phyloP scores from a whole-genome alignment of 2,113 vertebrate species.

The Sardina pilchardus region DNA sequence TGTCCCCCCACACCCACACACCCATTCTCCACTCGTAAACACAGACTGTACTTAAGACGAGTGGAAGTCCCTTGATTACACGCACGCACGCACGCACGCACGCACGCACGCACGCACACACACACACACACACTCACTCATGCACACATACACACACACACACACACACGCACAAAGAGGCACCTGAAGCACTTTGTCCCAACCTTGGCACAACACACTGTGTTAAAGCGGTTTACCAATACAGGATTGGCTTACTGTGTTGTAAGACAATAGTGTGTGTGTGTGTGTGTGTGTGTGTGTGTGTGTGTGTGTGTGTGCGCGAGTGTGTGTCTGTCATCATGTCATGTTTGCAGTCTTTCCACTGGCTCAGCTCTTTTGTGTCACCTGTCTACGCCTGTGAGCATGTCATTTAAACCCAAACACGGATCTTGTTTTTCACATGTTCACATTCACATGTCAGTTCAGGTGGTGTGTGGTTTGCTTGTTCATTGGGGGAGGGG shows the following conservation, averaged over 20 bases:
- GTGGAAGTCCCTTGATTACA: background rate
- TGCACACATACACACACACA: background rate
- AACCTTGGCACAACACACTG: background rate
- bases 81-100: background rate
- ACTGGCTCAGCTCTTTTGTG: background rate
- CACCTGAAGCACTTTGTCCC: background rate
- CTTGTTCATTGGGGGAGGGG: no score
- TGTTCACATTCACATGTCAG: no score
- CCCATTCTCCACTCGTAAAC: background rate
- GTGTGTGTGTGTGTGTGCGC: background rate
- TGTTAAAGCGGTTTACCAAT: background rate
- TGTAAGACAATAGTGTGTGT: background rate
- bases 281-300: constrained; percentile 11
- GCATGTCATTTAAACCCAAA: background rate
- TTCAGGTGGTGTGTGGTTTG: no score
- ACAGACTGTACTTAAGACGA: background rate
- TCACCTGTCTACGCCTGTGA: background rate
- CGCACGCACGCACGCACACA: background rate
- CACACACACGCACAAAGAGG: background rate
- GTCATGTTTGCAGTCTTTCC: background rate
- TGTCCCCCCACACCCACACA: constrained; percentile 7
- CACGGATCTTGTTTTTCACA: background rate
- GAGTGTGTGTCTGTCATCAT: background rate
- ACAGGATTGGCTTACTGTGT: background rate
- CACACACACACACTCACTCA: background rate